Percentiles rank a stretch among this genome's conserved stretches.
These are phyloP conservation scores for Drosophila hawaiiensis DNA, from an alignment of 2,888 invertebrate genomes.

Conservation along the genomic window DNA sequence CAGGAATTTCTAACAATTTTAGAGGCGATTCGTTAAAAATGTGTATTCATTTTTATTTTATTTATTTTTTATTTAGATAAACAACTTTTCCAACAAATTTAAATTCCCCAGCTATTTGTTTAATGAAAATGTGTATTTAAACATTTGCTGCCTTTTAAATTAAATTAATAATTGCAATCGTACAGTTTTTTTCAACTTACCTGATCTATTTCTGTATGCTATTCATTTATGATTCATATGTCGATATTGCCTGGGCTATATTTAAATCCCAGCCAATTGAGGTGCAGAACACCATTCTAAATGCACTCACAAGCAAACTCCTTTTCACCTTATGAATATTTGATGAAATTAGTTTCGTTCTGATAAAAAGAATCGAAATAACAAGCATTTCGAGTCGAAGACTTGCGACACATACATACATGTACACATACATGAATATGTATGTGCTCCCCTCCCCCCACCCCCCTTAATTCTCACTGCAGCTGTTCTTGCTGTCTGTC, in stretches of 20 bases:
- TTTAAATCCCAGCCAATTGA: slow-evolving; percentile 21
- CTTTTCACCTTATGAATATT: slow-evolving; percentile 45
- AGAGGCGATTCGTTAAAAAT: not conserved
- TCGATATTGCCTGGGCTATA: slow-evolving; percentile 22
- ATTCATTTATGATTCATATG: slow-evolving; percentile 44
- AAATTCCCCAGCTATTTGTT: not conserved
- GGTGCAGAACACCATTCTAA: not conserved
- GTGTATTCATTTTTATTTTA: not conserved
- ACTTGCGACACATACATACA: slow-evolving; percentile 28
- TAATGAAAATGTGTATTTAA: not conserved
- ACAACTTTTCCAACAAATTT: not conserved
- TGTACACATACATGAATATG: not conserved
- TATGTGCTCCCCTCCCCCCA: not conserved
- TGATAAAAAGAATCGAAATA: slow-evolving; percentile 59
- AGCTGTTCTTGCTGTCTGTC: slow-evolving; percentile 11
- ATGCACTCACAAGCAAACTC: not conserved
- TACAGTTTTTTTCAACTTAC: not conserved
- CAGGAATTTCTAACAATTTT: not conserved
- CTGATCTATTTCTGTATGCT: slow-evolving; percentile 25
- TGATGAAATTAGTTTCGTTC: slow-evolving; percentile 51
- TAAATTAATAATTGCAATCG: not conserved
- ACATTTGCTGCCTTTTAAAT: not conserved
- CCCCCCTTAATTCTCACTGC: not conserved
- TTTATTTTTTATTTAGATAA: not conserved
- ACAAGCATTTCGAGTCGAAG: slow-evolving; percentile 33